Percentiles rank a stretch among this genome's conserved stretches.
These are phyloP conservation scores for Gallinago paraguaiae DNA, from an alignment of 2,113 vertebrate genomes.

Conservation along the genomic window DNA sequence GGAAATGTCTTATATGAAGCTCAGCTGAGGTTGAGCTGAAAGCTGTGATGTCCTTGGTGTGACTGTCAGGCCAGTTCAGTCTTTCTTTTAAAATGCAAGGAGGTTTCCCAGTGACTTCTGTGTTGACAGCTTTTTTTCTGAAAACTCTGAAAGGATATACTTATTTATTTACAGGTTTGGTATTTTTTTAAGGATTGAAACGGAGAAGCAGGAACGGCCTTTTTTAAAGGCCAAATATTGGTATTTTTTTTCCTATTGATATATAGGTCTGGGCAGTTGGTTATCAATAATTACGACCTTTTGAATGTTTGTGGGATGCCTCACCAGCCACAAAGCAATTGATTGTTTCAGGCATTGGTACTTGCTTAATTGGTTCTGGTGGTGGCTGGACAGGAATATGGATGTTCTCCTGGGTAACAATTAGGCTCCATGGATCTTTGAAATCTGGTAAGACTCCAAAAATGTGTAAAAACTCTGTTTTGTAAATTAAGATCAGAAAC, in stretches of 20 bases:
- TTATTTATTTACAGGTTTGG: neutral
- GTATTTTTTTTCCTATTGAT: neutral
- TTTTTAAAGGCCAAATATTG: neutral
- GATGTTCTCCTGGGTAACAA: conserved; percentile 31
- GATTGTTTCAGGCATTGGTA: neutral
- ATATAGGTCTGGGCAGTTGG: neutral
- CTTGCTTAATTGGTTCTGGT: neutral
- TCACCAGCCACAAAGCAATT: neutral
- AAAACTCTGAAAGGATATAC: neutral
- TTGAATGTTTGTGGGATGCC: neutral
- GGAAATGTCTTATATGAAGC: neutral
- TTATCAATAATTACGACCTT: conserved; percentile 36
- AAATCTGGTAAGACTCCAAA: conserved; percentile 60
- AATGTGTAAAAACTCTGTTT: conserved; percentile 69
- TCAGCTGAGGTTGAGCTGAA: neutral
- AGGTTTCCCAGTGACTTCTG: neutral
- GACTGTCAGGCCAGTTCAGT: neutral
- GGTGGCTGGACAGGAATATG: neutral
- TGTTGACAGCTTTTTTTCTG: neutral
- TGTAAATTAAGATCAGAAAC: conserved; percentile 71
- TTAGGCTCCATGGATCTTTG: conserved; percentile 42
- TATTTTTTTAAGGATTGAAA: neutral
- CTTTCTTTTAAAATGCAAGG: neutral
- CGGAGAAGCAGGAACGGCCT: neutral
- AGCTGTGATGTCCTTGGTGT: neutral